These are phyloP conservation scores for Sinhomidia bicolor DNA, from an alignment of 2,888 invertebrate species.

Conservation along the genomic window DNA sequence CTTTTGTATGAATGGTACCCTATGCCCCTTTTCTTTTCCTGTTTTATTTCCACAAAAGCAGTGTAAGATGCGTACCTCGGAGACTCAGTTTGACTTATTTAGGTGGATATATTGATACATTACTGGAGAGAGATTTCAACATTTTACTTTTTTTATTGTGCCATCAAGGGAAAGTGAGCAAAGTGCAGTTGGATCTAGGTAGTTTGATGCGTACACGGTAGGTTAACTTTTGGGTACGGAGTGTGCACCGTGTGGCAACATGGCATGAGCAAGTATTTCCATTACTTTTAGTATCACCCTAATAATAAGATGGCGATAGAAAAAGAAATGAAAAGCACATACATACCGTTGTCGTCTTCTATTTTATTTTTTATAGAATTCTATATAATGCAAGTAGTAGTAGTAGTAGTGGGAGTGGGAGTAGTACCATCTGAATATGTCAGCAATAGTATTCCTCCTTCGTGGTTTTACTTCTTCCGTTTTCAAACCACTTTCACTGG, in stretches of 20 bases:
- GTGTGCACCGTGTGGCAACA: background rate
- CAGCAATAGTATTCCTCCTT: constrained; percentile 80
- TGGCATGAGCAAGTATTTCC: background rate
- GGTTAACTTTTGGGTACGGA: background rate
- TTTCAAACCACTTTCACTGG: constrained; percentile 71
- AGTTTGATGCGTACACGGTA: background rate
- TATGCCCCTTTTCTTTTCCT: background rate
- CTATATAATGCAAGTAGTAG: background rate
- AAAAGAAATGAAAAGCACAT: background rate
- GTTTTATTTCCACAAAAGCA: background rate
- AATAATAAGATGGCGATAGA: background rate
- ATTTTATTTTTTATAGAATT: background rate
- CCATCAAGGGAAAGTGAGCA: constrained; percentile 22
- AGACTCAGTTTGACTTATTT: constrained; percentile 22
- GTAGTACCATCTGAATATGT: constrained; percentile 80
- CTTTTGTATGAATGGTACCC: constrained; percentile 21
- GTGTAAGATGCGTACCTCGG: background rate
- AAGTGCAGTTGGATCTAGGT: background rate
- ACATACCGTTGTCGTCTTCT: background rate
- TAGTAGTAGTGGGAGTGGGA: background rate
- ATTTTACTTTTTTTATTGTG: constrained; percentile 51
- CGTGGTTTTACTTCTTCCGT: constrained; percentile 77
- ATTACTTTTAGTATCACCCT: background rate
- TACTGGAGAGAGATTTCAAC: background rate
- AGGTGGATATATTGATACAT: constrained; percentile 48